Base-by-base conservation (phyloP, 2,797 vertebrate genomes). In the Syngnathus rostellatus region DNA sequence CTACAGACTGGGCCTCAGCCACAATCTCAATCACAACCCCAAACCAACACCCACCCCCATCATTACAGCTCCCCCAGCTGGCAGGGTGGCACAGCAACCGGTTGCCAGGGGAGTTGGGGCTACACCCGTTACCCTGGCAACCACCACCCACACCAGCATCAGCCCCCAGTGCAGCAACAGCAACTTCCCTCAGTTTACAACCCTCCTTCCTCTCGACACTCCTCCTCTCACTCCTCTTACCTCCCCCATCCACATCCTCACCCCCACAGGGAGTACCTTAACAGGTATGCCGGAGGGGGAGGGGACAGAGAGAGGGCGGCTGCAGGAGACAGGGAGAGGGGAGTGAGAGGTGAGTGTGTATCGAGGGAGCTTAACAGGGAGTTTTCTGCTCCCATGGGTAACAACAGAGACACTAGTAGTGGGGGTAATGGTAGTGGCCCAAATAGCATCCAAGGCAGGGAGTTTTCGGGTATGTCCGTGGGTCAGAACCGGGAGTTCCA, bases 41-140 rank as follows among this genome's bases (percentile, higher is more conserved):
- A 89, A 63, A 77, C 87, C 40, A 81, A 91, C 64, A 77, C 87
- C 69, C 89, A 91, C 82, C 91, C 95, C 79, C 95, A 95, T 67
- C 94, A 94, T 0, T 91, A 94, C 73, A 94, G 91, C 75, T 90
- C 95, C 81, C 92, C 94, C 72, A 91, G 93, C 77, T 92, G 91
- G 92, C 88, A 91, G 76, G 89, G 90, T 73, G 89, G 86, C 76
- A 84, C 88, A 19, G 82, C 87, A 59, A 83, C 88, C 41, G 82
- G 84, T 82, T 90, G 90, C 79, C 89, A 90, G 73, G 88, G 89
- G 71, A 92, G 85, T 77, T 93, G 92, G 92, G 87, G 89, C 65
- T 93, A 91, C 72, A 80, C 83, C 68, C 91, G 90, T 82, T 93
- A 92, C 87, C 87, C 90, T 73, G 85, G 90, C 76, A 91, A 88